phyloP scores from a whole-genome alignment of 2,888 invertebrate species.

The Apoda limacodes region DNA sequence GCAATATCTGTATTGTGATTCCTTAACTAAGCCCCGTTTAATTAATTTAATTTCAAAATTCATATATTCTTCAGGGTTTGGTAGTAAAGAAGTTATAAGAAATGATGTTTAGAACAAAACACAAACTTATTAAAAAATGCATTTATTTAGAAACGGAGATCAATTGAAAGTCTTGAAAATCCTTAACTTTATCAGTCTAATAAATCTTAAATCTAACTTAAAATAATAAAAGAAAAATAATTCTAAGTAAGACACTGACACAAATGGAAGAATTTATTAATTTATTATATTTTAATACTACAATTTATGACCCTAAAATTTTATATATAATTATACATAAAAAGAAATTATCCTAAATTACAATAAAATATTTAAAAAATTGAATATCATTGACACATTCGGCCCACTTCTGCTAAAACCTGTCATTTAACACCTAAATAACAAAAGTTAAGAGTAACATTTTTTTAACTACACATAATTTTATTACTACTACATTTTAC shows the following conservation, averaged over 20 bases:
- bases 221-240: conserved; percentile 18
- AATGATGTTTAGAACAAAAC: conserved; percentile 14
- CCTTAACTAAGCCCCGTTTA: too few species aligned
- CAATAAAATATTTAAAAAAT: conserved; percentile 15
- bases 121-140: conserved; percentile 28
- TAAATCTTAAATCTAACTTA: conserved; percentile 21
- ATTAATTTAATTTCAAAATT: too few species aligned
- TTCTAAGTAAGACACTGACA: conserved; percentile 30
- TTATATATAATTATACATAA: too few species aligned
- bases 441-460: conserved; percentile 18
- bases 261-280: conserved; percentile 43
- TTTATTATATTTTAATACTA: too few species aligned
- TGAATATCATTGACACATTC: conserved; percentile 60
- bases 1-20: too few species aligned
- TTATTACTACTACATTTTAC: too few species aligned
- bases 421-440: conserved; percentile 19
- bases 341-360: too few species aligned
- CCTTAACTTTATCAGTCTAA: conserved; percentile 56
- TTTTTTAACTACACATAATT: conserved; percentile 3
- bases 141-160: conserved; percentile 61
- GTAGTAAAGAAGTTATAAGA: conserved; percentile 8
- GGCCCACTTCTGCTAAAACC: conserved; percentile 42
- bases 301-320: too few species aligned
- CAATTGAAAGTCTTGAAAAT: conserved; percentile 65
- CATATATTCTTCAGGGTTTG: too few species aligned